These are phyloP conservation scores for Elephantulus edwardii DNA, from an alignment of 2,113 vertebrate species.

Conservation along the genomic window DNA sequence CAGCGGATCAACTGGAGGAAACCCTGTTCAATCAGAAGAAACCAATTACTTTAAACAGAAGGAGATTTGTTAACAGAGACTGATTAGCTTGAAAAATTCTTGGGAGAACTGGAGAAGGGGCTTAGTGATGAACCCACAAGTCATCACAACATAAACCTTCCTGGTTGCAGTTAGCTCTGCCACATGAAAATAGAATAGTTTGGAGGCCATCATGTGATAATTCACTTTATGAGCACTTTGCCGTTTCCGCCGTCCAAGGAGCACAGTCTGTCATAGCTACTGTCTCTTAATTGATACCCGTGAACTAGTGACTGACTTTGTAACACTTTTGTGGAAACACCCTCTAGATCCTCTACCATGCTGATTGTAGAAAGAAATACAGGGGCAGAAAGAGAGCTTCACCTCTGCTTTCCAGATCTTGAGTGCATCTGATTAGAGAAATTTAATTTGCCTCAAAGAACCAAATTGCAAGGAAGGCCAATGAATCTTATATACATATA, in stretches of 20 bases:
- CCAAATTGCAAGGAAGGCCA: neutral
- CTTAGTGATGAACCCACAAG: neutral
- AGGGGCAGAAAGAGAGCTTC: neutral
- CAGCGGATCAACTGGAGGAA: neutral
- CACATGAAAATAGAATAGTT: neutral
- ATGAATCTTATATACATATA: no score
- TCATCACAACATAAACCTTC: neutral
- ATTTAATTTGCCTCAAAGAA: neutral
- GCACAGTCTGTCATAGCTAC: neutral
- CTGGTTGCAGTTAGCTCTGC: neutral
- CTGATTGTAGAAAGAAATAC: neutral
- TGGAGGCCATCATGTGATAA: neutral
- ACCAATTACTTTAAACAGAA: conserved; percentile 7
- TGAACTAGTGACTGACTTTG: neutral
- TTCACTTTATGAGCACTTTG: neutral
- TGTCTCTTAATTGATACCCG: neutral
- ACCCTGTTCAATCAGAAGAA: no score
- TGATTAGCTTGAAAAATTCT: neutral
- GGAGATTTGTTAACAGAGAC: neutral
- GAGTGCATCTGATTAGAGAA: neutral
- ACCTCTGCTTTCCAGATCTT: neutral
- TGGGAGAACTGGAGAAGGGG: neutral
- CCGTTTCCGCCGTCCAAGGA: no score
- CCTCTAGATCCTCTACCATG: neutral
- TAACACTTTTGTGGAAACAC: neutral